Conservation (phyloP, 2,797 vertebrate species). For the Peromyscus eremicus region DNA sequence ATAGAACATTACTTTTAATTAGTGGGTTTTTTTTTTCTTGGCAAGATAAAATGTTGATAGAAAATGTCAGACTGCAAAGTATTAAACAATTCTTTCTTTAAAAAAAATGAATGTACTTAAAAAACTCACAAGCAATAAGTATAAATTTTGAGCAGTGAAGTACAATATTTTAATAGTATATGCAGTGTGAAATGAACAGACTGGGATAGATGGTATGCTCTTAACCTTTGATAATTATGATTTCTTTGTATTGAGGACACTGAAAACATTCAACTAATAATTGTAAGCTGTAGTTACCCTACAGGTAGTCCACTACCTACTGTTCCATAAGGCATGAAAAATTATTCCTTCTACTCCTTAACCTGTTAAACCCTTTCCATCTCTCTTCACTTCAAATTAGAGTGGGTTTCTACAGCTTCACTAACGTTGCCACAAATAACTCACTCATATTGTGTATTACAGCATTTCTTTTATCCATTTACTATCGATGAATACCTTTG, state of each 20-base stretch:
- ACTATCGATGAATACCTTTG: not conserved
- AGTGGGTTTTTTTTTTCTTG: not conserved
- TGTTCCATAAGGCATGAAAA: not conserved
- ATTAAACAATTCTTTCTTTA: not conserved
- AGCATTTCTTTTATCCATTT: not conserved
- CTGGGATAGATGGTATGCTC: not conserved
- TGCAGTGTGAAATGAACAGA: not conserved
- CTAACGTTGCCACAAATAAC: not conserved
- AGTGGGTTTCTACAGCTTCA: not conserved
- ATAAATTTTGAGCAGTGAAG: not conserved
- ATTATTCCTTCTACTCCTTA: not conserved
- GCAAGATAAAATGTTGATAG: constrained; percentile 5
- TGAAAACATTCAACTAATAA: not conserved
- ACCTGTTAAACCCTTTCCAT: not conserved
- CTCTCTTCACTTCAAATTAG: not conserved
- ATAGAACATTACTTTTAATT: not conserved
- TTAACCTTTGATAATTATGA: not conserved
- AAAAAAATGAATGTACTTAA: not conserved
- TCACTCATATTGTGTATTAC: not conserved
- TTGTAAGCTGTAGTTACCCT: not conserved
- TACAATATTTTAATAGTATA: not conserved
- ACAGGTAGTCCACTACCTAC: not conserved
- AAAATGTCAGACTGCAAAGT: not conserved
- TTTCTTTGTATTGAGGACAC: not conserved
- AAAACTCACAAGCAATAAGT: not conserved